Conservation (phyloP, 2,113 vertebrate species). For the Plecotus auritus region DNA sequence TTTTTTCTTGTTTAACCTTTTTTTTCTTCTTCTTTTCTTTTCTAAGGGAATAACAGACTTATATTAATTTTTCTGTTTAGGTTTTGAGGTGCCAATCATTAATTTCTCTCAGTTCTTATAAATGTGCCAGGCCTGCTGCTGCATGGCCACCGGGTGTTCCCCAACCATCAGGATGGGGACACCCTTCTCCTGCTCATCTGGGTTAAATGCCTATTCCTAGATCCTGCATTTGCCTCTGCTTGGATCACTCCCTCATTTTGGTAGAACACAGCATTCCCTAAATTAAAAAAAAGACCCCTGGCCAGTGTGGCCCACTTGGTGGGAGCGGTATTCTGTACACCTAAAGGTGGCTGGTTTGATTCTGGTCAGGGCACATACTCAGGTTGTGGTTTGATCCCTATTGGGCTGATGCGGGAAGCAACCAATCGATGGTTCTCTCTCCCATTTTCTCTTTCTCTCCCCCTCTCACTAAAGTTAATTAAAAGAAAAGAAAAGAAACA, state of each 20-base stretch:
- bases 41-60: background rate
- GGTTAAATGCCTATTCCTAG: background rate
- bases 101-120: background rate
- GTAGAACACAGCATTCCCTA: background rate
- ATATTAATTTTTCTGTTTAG: slow-evolving; percentile 20
- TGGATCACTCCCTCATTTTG: background rate
- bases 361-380: background rate
- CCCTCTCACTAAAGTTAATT: background rate
- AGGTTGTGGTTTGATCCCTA: background rate
- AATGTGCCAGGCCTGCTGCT: background rate
- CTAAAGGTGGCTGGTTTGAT: background rate
- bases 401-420: background rate
- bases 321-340: background rate
- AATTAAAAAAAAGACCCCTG: background rate
- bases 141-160: background rate
- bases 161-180: no score
- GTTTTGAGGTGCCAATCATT: background rate
- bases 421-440: background rate
- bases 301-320: background rate
- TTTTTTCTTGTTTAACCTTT: background rate
- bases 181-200: background rate
- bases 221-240: background rate
- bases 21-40: background rate
- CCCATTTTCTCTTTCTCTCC: background rate
- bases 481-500: background rate